Evolutionary conservation across 2,113 vertebrate genomes (phyloP).

Genomic region (Protomyctophum bolini): DNA sequence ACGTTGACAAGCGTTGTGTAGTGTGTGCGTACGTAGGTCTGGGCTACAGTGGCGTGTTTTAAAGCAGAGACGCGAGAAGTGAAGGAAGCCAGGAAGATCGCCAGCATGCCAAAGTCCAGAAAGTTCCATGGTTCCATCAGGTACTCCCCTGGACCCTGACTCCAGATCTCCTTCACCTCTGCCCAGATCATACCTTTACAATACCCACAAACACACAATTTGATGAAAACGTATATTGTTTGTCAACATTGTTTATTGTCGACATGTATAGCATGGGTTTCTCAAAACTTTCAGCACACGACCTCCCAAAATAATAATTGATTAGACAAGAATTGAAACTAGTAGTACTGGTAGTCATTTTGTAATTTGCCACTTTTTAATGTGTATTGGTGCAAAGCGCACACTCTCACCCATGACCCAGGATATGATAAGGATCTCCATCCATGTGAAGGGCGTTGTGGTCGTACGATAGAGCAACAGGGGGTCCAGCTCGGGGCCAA

Average conservation of each 20-base stretch:
- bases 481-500: conserved; percentile 31
- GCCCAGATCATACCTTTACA: conserved; percentile 96
- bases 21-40: conserved; percentile 84
- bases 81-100: conserved; percentile 96
- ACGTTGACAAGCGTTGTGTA: conserved; percentile 87
- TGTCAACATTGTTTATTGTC: too few species aligned
- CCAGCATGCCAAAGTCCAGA: conserved; percentile 97
- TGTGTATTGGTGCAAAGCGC: too few species aligned
- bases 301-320: too few species aligned
- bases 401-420: conserved; percentile 90
- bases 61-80: conserved; percentile 93
- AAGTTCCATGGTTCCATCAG: conserved; percentile 97
- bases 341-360: too few species aligned
- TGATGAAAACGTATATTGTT: too few species aligned
- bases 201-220: too few species aligned
- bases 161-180: conserved; percentile 99
- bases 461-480: conserved; percentile 90
- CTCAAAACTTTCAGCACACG: too few species aligned
- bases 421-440: conserved; percentile 96
- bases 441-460: conserved; percentile 96
- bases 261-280: too few species aligned
- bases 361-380: too few species aligned
- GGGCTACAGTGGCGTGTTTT: conserved; percentile 89
- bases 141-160: conserved; percentile 95
- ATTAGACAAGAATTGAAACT: too few species aligned